Conservation (phyloP, 2,113 vertebrate genomes). For the Redunca redunca region DNA sequence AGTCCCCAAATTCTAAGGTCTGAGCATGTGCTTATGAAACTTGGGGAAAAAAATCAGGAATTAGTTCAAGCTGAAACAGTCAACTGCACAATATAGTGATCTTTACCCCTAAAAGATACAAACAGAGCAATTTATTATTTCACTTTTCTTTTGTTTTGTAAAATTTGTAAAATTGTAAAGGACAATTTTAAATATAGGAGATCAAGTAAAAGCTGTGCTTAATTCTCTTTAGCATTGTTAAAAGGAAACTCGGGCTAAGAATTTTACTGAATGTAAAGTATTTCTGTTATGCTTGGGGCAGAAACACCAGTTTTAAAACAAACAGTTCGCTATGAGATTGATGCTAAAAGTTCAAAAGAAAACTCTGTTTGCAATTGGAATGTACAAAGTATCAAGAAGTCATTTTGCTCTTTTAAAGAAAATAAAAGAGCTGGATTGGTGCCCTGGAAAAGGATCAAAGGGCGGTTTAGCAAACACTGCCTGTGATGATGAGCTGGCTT, state of each 20-base stretch:
- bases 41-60: background rate
- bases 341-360: background rate
- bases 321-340: background rate
- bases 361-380: background rate
- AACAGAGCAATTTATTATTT: background rate
- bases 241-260: background rate
- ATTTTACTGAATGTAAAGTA: background rate
- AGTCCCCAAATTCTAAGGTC: background rate
- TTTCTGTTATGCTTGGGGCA: background rate
- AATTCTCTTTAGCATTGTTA: background rate
- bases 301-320: background rate
- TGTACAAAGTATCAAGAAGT: background rate
- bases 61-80: background rate
- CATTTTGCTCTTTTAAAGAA: background rate
- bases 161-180: background rate
- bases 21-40: background rate
- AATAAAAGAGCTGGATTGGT: background rate
- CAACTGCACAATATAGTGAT: background rate
- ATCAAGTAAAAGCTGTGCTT: background rate
- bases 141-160: background rate
- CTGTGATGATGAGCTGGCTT: rapidly evolving
- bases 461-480: background rate
- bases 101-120: background rate
- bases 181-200: background rate
- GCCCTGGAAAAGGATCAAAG: background rate